Percentiles rank a stretch among this genome's conserved stretches.
Conservation (phyloP, 2,113 vertebrate genomes). For the Herpailurus yagouaroundi region DNA sequence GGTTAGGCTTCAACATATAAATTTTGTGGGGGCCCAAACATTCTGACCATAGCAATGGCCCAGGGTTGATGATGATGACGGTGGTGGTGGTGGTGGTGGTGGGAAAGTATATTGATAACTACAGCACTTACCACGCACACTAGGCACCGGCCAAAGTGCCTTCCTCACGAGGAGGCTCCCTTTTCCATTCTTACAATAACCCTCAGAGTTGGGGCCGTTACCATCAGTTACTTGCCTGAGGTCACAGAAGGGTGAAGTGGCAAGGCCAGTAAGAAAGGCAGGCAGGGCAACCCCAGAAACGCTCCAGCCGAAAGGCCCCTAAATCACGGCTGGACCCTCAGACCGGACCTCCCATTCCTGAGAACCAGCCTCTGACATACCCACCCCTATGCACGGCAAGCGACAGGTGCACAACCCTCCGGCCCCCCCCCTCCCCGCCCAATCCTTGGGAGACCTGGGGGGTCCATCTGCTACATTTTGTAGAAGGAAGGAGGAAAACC, state of each 20-base stretch:
- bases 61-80: fast-evolving
- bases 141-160: background rate
- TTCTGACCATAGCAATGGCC: background rate
- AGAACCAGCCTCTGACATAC: background rate
- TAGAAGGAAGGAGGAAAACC: background rate
- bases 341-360: background rate
- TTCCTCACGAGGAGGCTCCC: background rate
- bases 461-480: background rate
- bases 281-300: background rate
- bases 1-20: background rate
- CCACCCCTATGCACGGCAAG: fast-evolving
- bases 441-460: background rate
- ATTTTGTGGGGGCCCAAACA: background rate
- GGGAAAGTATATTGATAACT: fast-evolving
- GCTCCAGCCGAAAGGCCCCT: background rate
- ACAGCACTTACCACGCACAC: fast-evolving
- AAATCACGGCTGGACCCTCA: background rate
- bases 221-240: too few species aligned
- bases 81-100: fast-evolving
- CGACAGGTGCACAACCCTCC: background rate
- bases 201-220: background rate
- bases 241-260: background rate
- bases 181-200: background rate
- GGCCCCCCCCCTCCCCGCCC: background rate
- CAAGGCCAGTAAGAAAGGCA: background rate